Percentiles rank a stretch among this genome's conserved stretches.
phyloP scores from a whole-genome alignment of 1,140 invertebrate species.

The Rhynchophorus ferrugineus region DNA sequence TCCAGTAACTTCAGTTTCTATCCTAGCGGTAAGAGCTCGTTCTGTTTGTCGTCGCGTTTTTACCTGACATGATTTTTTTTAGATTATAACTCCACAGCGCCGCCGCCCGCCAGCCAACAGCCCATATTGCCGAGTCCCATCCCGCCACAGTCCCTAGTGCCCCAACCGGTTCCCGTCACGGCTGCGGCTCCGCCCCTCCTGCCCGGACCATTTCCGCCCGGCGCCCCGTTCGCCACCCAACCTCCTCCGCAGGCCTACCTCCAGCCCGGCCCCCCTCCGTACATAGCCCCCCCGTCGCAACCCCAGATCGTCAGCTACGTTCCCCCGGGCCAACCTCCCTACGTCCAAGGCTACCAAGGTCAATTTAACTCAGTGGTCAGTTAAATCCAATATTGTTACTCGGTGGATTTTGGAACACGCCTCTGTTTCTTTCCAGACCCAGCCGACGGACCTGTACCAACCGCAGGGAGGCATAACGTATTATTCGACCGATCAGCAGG shows the following conservation, averaged over 20 bases:
- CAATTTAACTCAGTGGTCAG: constrained; percentile 38
- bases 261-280: constrained; percentile 29
- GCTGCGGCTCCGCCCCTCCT: constrained; percentile 14
- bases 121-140: constrained; percentile 23
- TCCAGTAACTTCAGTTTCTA: constrained; percentile 33
- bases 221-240: constrained; percentile 19
- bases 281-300: constrained; percentile 25
- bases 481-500: constrained; percentile 39
- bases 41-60: neutral
- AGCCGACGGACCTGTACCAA: constrained; percentile 39
- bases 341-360: constrained; percentile 29
- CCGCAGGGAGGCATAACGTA: constrained; percentile 40
- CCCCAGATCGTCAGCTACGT: constrained; percentile 36
- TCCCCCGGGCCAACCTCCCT: constrained; percentile 29
- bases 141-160: constrained; percentile 23
- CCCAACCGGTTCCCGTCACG: constrained; percentile 27
- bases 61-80: constrained; percentile 19
- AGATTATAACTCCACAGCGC: constrained; percentile 33
- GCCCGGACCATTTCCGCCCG: constrained; percentile 19
- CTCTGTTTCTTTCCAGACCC: constrained; percentile 29
- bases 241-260: constrained; percentile 31
- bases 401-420: too few relatives aligned
- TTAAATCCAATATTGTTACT: neutral
- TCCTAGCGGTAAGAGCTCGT: constrained; percentile 29
- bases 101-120: constrained; percentile 24